Evolutionary conservation across 2,113 vertebrate genomes (phyloP), one percentile per base, ranked within the genome.

Genomic region (Hucho hucho): DNA sequence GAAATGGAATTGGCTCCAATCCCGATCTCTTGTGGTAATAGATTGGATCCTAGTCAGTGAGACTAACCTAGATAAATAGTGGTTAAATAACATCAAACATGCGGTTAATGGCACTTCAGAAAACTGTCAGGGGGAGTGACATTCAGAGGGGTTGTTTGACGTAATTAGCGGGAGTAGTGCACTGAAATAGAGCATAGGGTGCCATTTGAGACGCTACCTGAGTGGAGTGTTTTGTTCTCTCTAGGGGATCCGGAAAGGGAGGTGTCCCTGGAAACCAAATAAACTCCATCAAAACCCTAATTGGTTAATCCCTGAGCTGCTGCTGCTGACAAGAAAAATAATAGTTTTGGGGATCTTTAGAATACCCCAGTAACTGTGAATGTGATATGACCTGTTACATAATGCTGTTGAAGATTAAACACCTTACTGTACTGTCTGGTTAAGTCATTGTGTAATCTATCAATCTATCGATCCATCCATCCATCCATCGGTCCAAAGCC

Each of bases 231-330:
- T 75, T 67, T 78, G 75, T 76, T 32, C 58, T 82, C 83, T 81
- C 69, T n/a, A 76, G 79, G 81, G 84, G 85, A 84, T 82, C 75
- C 83, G 79, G 86, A 84, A 82, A 77, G 84, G 80, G 84, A 87
- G 83, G 90, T 93, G 86, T 93, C 90, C 89, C 81, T 91, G 89
- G 88, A 90, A 93, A 92, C 89, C 82, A 87, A 85, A 87, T 82
- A 79, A 29, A 78, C 85, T 83, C 84, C 76, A 80, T 83, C 74
- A 75, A 78, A 79, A n/a, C n/a, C 84, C 80, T 87, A 84, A 88
- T 76, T 87, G 84, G 87, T 83, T 86, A 86, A 91, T 90, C 85
- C 81, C 79, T 79, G 69, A 82, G 67, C 83, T 81, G 77, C 78
- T 81, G 77, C 78, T 81, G 77, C 78, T 82, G 85, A 84, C 81